Base-by-base conservation (phyloP, 2,113 vertebrate genomes). In the Hirundichthys speculiger region DNA sequence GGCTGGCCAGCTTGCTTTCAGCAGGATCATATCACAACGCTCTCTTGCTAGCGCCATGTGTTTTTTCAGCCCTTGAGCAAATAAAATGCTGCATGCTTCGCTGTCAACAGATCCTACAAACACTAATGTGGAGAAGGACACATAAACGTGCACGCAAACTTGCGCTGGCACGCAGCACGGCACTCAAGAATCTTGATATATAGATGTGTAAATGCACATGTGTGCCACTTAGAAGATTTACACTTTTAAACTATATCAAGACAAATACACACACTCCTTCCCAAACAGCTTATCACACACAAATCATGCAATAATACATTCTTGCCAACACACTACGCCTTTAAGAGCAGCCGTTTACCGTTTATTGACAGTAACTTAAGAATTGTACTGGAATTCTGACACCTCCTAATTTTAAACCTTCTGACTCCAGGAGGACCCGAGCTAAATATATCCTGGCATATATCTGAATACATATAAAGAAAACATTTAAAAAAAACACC, bases 321-420 rank as follows among this genome's bases (percentile, higher is more conserved):
- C 69, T 48, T 58, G 61, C 59, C 57, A 60, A 58, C 48, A 58
- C 41, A 20, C 81, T 89, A 62, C 2, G n/a, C 73, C 87, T 90
- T 89, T 91, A 91, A 90, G 85, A 84, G 62, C 64, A 50, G 53
- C 67, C 78, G 82, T 83, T 82, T 79, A 84, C 75, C 58, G 64
- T 90, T 92, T 91, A 90, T 79, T 86, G 85, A 89, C 86, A 84
- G 89, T 86, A 92, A 90, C 89, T 90, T 90, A 89, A 90, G 89
- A 92, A 89, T 88, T 90, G 87, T 86, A 90, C 88, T 79, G 79
- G 90, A 81, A 88, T 89, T 85, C 83, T 90, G 71, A 92, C 91
- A 86, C 91, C 88, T 91, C 79, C 89, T 93, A 91, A 92, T 93
- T 90, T 92, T 92, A 91, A 87, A 90, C 86, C 84, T 75, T 85